Evolutionary conservation across 2,888 invertebrate species (phyloP).

Genomic region (Acronicta alni): DNA sequence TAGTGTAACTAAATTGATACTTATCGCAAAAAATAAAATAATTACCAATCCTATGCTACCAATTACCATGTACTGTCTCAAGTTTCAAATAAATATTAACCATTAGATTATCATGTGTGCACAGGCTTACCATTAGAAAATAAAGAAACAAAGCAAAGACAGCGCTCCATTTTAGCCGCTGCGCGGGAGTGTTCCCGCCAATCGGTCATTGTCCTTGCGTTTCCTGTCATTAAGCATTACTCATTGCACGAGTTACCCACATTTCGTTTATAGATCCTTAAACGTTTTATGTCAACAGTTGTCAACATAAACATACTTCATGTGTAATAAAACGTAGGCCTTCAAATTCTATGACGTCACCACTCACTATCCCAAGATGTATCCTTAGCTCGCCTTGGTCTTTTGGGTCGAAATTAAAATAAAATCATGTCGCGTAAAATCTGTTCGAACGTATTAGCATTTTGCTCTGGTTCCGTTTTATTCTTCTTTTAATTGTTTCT

Average conservation of each 20-base stretch:
- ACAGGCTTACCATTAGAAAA: constrained; percentile 44
- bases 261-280: constrained; percentile 61
- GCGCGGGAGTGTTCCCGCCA: constrained; percentile 61
- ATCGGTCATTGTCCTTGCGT: constrained; percentile 77
- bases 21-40: constrained; percentile 11
- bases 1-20: background rate
- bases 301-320: constrained; percentile 27
- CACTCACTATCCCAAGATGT: background rate
- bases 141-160: constrained; percentile 57
- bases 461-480: constrained; percentile 37
- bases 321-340: constrained; percentile 8
- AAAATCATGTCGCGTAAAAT: constrained; percentile 17
- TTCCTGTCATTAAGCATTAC: constrained; percentile 71
- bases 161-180: constrained; percentile 42
- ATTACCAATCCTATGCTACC: background rate
- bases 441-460: constrained; percentile 11
- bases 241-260: constrained; percentile 63
- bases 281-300: constrained; percentile 36
- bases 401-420: constrained; percentile 10
- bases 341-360: constrained; percentile 19
- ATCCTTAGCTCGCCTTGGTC: background rate
- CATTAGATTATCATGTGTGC: constrained; percentile 36
- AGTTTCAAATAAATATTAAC: constrained; percentile 35
- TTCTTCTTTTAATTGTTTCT: constrained; percentile 42
- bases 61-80: constrained; percentile 16